These are phyloP conservation scores for Oriolus oriolus DNA, from an alignment of 2,113 vertebrate genomes.

Conservation along the genomic window DNA sequence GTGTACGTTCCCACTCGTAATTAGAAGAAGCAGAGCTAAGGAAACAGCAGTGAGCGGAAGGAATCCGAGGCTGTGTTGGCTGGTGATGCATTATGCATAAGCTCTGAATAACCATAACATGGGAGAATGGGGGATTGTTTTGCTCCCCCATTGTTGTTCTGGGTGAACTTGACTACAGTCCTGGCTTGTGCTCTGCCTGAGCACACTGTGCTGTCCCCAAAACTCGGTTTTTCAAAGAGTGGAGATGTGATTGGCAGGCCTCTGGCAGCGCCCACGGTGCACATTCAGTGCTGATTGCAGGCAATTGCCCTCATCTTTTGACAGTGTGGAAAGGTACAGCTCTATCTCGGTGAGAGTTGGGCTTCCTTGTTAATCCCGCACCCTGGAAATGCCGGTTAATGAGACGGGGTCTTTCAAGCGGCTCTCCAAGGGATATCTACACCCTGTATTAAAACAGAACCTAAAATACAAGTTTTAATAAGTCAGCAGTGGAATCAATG, in stretches of 20 bases:
- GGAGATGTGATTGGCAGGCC: slow-evolving; percentile 79
- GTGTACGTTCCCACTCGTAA: background rate
- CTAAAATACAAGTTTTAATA: background rate
- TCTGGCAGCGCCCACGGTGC: slow-evolving; percentile 67
- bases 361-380: slow-evolving; percentile 61
- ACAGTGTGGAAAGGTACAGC: slow-evolving; percentile 73
- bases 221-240: slow-evolving; percentile 40
- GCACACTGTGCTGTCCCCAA: slow-evolving; percentile 49
- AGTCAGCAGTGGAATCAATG: background rate
- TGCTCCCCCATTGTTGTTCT: slow-evolving; percentile 48
- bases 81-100: slow-evolving; percentile 61
- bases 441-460: background rate
- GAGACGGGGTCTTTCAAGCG: background rate
- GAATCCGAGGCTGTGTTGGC: background rate
- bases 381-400: slow-evolving; percentile 33
- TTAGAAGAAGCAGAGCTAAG: slow-evolving; percentile 16
- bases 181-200: slow-evolving; percentile 66
- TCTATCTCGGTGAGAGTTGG: slow-evolving; percentile 72
- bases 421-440: background rate
- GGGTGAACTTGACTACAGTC: slow-evolving; percentile 74
- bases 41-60: slow-evolving; percentile 13
- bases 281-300: slow-evolving; percentile 76
- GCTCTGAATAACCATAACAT: slow-evolving; percentile 22
- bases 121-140: slow-evolving; percentile 50
- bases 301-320: slow-evolving; percentile 82